Conservation (phyloP, 2,113 vertebrate species). For the Nothocercus julius region DNA sequence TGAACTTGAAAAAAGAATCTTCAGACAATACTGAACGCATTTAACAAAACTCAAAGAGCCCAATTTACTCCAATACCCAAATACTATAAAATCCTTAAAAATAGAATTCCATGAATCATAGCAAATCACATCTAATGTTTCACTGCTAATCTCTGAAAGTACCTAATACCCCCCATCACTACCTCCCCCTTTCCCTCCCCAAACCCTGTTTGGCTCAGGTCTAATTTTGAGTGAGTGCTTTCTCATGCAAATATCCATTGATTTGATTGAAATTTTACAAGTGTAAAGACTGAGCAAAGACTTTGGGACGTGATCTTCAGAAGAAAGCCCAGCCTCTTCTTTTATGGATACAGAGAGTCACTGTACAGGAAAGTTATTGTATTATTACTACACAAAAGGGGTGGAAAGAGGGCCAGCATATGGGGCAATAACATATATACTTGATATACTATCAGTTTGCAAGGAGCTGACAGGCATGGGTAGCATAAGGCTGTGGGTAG, state of each 20-base stretch:
- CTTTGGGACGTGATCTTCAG: conserved; percentile 2
- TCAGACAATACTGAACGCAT: background rate
- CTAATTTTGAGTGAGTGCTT: conserved; percentile 61
- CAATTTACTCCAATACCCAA: background rate
- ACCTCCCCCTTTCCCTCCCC: conserved; percentile 12
- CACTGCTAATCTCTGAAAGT: background rate
- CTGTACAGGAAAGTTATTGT: conserved; percentile 38
- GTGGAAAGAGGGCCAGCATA: background rate
- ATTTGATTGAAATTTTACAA: conserved; percentile 52
- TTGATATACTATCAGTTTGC: background rate
- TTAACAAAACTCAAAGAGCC: background rate
- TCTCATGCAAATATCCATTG: conserved; percentile 62
- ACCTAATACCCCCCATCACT: background rate
- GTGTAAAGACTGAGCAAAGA: conserved; percentile 44
- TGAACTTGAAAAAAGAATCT: background rate
- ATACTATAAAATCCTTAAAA: background rate
- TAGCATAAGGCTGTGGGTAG: background rate
- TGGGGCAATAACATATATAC: background rate
- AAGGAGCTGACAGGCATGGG: background rate
- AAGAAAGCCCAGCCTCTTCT: conserved; percentile 19
- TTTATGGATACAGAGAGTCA: conserved; percentile 18
- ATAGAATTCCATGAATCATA: background rate
- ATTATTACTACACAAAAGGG: background rate
- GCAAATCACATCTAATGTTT: background rate
- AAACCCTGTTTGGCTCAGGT: background rate